A percentile compares a stretch with the other conserved stretches of the same genome.
phyloP scores from a whole-genome alignment of 2,113 vertebrate genomes.

The Strix aluco region DNA sequence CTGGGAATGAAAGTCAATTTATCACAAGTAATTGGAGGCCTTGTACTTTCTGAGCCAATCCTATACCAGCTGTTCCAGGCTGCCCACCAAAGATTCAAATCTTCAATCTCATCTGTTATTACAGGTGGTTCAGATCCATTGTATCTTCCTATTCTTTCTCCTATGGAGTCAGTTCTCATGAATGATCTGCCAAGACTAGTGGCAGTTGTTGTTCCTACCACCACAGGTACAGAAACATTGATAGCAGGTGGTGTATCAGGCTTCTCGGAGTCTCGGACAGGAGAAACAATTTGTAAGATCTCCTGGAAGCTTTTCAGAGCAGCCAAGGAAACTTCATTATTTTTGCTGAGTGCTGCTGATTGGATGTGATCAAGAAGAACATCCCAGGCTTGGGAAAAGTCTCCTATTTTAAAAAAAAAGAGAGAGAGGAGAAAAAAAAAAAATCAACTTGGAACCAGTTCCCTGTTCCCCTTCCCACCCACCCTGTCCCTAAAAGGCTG shows the following conservation, averaged over 20 bases:
- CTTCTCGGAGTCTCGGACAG: slow-evolving; percentile 88
- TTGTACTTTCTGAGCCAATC: slow-evolving; percentile 93
- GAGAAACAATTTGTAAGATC: slow-evolving; percentile 96
- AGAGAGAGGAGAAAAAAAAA: neutral
- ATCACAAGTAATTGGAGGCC: slow-evolving; percentile 84
- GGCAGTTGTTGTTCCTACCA: slow-evolving; percentile 85
- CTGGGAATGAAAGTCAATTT: slow-evolving; percentile 95
- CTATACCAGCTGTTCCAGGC: slow-evolving; percentile 97
- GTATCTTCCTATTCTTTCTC: slow-evolving; percentile 86
- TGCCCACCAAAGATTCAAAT: slow-evolving; percentile 96
- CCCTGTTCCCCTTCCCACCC: neutral
- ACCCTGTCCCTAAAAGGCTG: neutral
- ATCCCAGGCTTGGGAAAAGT: slow-evolving; percentile 98
- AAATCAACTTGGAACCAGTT: neutral
- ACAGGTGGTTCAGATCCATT: slow-evolving; percentile 75
- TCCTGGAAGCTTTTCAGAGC: slow-evolving; percentile 99
- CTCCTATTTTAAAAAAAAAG: slow-evolving; percentile 75
- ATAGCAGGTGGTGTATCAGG: slow-evolving; percentile 83
- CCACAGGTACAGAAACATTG: slow-evolving; percentile 84
- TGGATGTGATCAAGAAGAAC: slow-evolving; percentile 97
- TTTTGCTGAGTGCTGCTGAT: slow-evolving; percentile 97
- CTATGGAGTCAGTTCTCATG: slow-evolving; percentile 88
- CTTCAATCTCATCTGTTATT: slow-evolving; percentile 90
- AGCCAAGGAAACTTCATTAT: slow-evolving; percentile 96
- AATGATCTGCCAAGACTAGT: slow-evolving; percentile 87